These are phyloP conservation scores for Coracopsis vasa DNA, from an alignment of 2,113 vertebrate species.

Conservation along the genomic window DNA sequence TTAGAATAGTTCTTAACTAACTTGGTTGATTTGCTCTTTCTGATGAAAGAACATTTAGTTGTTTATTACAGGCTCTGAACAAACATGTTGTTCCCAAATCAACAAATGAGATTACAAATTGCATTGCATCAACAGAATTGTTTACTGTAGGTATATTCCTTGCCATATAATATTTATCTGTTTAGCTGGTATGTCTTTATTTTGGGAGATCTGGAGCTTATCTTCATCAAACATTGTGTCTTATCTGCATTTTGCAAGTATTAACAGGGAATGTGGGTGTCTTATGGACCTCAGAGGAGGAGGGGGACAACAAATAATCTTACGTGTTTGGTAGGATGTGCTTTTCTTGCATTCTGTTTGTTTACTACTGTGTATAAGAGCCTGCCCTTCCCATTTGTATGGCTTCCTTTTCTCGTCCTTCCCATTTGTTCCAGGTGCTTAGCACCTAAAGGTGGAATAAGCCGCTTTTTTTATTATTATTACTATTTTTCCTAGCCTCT, in stretches of 20 bases:
- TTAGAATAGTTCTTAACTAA: constrained; percentile 67
- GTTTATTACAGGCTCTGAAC: constrained; percentile 43
- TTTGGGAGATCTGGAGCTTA: neutral
- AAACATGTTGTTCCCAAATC: constrained; percentile 12
- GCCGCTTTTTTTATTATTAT: no score
- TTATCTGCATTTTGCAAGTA: neutral
- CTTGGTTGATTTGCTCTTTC: constrained; percentile 50
- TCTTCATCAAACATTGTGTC: neutral
- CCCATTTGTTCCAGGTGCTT: neutral
- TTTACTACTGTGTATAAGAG: neutral
- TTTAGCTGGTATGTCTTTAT: neutral
- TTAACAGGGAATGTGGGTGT: neutral
- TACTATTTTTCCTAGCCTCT: neutral
- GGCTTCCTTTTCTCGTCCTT: neutral
- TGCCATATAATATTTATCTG: neutral
- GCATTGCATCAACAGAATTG: neutral
- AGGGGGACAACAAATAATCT: neutral
- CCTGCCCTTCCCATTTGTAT: neutral
- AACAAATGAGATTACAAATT: neutral
- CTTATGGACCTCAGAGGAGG: neutral
- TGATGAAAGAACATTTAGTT: constrained; percentile 52
- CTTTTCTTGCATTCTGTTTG: neutral
- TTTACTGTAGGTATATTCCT: neutral
- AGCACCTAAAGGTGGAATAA: neutral
- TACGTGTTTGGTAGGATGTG: neutral